phyloP scores from a whole-genome alignment of 2,113 vertebrate genomes.

The Oxygymnocypris stewartii region DNA sequence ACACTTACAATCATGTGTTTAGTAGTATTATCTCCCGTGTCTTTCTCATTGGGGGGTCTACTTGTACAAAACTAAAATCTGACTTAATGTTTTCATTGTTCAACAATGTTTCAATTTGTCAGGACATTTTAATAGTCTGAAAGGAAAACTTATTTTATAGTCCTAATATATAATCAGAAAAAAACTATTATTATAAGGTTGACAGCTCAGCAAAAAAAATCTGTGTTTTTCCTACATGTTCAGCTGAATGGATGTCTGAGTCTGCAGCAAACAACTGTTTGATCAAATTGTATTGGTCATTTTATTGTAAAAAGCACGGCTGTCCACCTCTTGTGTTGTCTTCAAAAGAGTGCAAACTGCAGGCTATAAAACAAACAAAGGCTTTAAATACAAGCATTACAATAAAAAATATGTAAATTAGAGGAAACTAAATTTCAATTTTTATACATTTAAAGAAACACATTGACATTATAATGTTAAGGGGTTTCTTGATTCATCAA shows the following conservation, averaged over 20 bases:
- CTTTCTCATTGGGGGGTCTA: neutral
- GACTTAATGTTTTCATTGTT: neutral
- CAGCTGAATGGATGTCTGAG: neutral
- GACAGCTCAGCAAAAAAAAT: constrained; percentile 60
- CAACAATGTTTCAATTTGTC: neutral
- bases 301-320: neutral
- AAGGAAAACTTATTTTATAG: neutral
- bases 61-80: neutral
- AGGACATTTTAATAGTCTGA: too few relatives aligned
- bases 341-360: neutral
- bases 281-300: neutral
- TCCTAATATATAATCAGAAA: constrained; percentile 42
- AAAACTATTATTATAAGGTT: constrained; percentile 51
- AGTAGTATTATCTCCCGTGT: neutral
- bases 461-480: neutral
- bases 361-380: neutral
- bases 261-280: neutral
- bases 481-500: neutral
- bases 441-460: neutral
- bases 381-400: neutral
- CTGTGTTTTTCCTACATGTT: neutral
- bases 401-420: too few relatives aligned
- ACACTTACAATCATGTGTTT: neutral
- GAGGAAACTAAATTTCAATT: too few relatives aligned
- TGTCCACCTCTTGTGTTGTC: neutral